Base-by-base conservation (phyloP, 2,888 invertebrate genomes). In the Drepanosiphum platanoidis region DNA sequence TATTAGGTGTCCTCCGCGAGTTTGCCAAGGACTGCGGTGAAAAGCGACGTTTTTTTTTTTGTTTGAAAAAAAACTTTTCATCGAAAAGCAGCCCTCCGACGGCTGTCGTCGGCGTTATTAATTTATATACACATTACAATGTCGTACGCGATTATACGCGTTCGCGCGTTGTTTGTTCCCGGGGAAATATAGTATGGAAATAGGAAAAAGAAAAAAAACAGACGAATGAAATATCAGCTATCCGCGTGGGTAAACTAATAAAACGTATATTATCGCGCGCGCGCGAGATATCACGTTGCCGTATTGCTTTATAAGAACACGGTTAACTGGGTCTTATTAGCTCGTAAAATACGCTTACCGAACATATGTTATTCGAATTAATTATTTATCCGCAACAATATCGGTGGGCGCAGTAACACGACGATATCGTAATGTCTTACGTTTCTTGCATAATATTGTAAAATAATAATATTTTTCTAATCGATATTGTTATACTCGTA, bases 301-400 rank as follows among this genome's bases (percentile, higher is more conserved):
- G 30, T 64, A 22, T 58, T 22, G 27, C n/a, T 42, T 32, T 13
- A 64, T 27, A 27, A 30, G 11, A 22, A 77, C 32, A 32, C 66
- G 30, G 32, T 32, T 79, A 78, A 64, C 64, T 32, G 30, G 30
- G 22, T 64, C 61, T 78, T 78, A 78, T 66, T 42, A 78, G 64
- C 64, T 64, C 42, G 64, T 78, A 66, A 66, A 78, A 78, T 18
- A 36, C 9, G 30, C 18, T 30, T 39, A 18, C 58, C 22, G 7
- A 66, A 66, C 46, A 68, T 34, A n/a, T 80, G 52, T 80, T 68
- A 34, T 70, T 70, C 52, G 52, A 52, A 80, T 52, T 80, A 80
- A 70, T 70, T 68, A 52, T 64, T 1, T 75, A 11, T 66, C 15
- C 22, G 27, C 22, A 4, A 22, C 22, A n/a, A 27, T n/a, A 27